Base-by-base conservation (phyloP, 2,888 invertebrate species). In the Caenorhabditis uteleia region DNA sequence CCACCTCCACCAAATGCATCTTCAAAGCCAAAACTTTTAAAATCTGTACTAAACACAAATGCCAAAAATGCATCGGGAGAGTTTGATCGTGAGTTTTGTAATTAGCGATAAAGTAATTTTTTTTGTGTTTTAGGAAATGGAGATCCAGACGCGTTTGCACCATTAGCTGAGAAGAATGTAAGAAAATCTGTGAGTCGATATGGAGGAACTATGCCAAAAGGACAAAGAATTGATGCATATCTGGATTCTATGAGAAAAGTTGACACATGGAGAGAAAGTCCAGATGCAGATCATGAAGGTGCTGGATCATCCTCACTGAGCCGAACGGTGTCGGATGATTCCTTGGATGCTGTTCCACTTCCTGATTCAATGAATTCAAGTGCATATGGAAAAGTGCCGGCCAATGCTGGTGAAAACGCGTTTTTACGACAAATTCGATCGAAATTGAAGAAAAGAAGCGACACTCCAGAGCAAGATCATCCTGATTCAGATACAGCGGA, bases 211-310 rank as follows among this genome's bases (percentile, higher is more conserved):
- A 86, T 97, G 81, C 97, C 97, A 0, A 97, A 95, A 85, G 94
- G 91, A 44, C 93, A 93, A 10, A 88, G 95, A 71, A 95, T 97
- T 77, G 95, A 95, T 27, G 95, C 95, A 6, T 97, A 93, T 85
- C 86, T 97, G 51, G 95, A 95, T 85, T 94, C 94, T 5, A 87
- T 97, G 81, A 68, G 48, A 38, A 29, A 36, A 48, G 60, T 56
- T 14, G 49, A 51, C 8, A 49, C 51, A 7, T 62, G 55, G 55
- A 62, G 51, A 53, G 67, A 68, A 31, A 54, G 64, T 21, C 51
- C 64, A 2, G 70, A 67, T 33, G 64, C 61, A 1, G 70, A 69
- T 21, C 51, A 48, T 10, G 69, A 70, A 25, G 72, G 54, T n/a
- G 60, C 56, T 5, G 60, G 62, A 18, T 65, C 67, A 2, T 66